Percentiles rank a stretch among this genome's conserved stretches.
These are phyloP conservation scores for Episyrphus balteatus DNA, from an alignment of 1,140 invertebrate genomes.

Conservation along the genomic window DNA sequence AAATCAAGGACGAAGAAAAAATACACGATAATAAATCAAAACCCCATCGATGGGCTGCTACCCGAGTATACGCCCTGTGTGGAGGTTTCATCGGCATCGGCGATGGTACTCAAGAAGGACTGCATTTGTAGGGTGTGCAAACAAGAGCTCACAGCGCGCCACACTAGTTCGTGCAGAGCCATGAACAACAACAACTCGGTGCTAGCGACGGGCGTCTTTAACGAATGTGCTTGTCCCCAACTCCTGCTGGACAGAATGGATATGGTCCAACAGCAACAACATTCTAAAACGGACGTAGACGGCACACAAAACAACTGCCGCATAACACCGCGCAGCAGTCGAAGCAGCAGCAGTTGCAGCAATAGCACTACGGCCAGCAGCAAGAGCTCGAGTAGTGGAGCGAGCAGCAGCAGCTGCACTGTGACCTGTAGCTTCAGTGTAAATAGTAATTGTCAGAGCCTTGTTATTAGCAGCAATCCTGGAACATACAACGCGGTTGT, in stretches of 20 bases:
- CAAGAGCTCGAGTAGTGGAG: slow-evolving; percentile 9
- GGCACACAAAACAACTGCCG: slow-evolving; percentile 22
- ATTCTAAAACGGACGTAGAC: slow-evolving; percentile 14
- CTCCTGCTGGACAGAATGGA: not conserved
- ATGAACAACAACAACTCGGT: slow-evolving; percentile 45
- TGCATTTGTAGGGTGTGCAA: slow-evolving; percentile 43
- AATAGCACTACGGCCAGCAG: slow-evolving; percentile 21
- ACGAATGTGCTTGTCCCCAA: slow-evolving; percentile 14
- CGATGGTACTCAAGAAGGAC: slow-evolving; percentile 5
- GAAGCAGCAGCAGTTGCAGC: slow-evolving; percentile 32
- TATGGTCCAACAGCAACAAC: slow-evolving; percentile 2
- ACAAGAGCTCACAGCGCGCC: slow-evolving; percentile 41
- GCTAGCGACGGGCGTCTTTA: slow-evolving; percentile 9
- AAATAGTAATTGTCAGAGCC: not conserved
- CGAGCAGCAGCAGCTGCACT: slow-evolving; percentile 4
- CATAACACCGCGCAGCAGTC: slow-evolving; percentile 12
- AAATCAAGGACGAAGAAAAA: not conserved
- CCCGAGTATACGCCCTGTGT: not conserved
- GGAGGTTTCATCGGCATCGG: not conserved
- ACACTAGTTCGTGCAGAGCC: slow-evolving; percentile 41
- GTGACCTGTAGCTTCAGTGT: slow-evolving; percentile 1
- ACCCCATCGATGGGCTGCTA: not conserved
- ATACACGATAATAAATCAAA: not conserved
- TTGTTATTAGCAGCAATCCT: not conserved
- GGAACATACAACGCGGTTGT: slow-evolving; percentile 17